Evolutionary conservation across 2,797 vertebrate species (phyloP), one percentile per base, ranked within the genome.

Genomic region (Setipinna tenuifilis): DNA sequence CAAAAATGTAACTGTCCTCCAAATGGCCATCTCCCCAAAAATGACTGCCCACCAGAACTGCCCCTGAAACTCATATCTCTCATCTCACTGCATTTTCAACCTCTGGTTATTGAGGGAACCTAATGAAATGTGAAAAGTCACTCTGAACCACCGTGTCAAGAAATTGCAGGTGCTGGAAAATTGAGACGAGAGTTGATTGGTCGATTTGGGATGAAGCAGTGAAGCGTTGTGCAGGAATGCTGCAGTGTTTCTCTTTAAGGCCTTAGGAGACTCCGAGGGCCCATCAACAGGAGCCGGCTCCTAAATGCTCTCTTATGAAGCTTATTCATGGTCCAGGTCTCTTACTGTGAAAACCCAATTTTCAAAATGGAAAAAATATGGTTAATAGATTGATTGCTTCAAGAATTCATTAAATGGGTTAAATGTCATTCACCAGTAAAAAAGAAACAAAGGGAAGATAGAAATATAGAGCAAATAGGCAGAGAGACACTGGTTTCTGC

Each of bases 71-170:
- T 65, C 61, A 62, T 44, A 48, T 85, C 87, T 85, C 89, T 88
- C 86, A 89, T 87, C 75, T 28, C 75, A 17, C 46, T 89, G 88
- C 88, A 87, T 89, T 88, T 88, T 85, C 71, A 89, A 86, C 83
- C 35, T 10, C 3, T 54, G 83, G 35, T 86, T 88, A 87, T 87
- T 90, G 88, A 91, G 81, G 75, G 83, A 84, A 88, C 82, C 85
- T 90, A 91, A 90, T 91, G 87, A 87, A 89, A 90, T 86, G 90
- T 90, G 86, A 89, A 88, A 87, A 90, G 86, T 88, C 86, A 89
- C 87, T 88, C 59, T 86, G 75, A 78, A 87, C 65, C 81, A 83
- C 83, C 89, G 86, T 85, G 86, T 88, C 84, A 87, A 87, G 86
- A 89, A 87, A 85, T 87, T 90, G 82, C 85, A 85, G 85, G 86